Evolutionary conservation across 2,113 vertebrate genomes (phyloP).

Genomic region (Sapayoa aenigma): DNA sequence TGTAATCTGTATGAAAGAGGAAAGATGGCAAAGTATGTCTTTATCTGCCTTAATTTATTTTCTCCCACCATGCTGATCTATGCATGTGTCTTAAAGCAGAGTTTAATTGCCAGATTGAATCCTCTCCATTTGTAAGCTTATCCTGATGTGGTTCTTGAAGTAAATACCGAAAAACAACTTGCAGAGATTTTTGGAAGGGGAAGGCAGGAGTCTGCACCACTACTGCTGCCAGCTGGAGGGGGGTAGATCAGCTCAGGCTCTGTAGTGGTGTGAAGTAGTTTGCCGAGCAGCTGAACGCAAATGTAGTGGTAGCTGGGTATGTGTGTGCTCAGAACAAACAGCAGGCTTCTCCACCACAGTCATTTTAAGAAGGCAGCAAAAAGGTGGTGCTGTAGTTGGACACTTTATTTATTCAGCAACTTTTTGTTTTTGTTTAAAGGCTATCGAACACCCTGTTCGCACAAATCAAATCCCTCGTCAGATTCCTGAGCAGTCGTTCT

Average conservation of each 20-base stretch:
- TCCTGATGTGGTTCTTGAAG: background rate
- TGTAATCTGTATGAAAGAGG: background rate
- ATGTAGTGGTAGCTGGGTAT: background rate
- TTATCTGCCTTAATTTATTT: background rate
- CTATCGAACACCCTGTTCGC: slow-evolving; percentile 94
- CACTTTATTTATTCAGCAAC: background rate
- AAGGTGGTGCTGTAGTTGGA: background rate
- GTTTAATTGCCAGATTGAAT: background rate
- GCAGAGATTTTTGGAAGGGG: background rate
- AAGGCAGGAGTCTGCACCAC: background rate
- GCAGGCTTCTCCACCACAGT: background rate
- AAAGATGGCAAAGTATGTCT: background rate
- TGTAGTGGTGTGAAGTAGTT: background rate
- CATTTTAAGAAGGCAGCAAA: background rate
- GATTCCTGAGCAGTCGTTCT: slow-evolving; percentile 97
- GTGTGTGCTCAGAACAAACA: background rate
- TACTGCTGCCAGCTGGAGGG: background rate
- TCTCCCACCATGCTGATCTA: background rate
- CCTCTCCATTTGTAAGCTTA: background rate
- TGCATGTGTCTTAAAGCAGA: background rate
- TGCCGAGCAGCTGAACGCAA: background rate
- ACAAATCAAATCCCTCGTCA: slow-evolving; percentile 98
- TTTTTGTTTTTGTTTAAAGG: slow-evolving; percentile 64
- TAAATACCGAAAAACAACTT: background rate
- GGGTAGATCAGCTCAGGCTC: background rate